phyloP scores from a whole-genome alignment of 2,888 invertebrate genomes.

The Charanyca ferruginea region DNA sequence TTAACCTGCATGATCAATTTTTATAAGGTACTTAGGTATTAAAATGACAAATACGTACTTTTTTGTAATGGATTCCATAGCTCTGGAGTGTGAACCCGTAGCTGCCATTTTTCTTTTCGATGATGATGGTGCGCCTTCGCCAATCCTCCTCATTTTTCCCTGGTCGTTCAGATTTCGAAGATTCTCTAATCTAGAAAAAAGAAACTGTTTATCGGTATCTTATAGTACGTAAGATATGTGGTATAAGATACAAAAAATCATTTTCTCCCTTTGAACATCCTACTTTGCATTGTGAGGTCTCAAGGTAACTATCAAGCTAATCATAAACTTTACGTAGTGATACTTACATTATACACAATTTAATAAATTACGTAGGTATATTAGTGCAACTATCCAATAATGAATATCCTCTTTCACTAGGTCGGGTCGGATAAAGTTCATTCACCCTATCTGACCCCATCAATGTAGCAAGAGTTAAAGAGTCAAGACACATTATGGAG shows the following conservation, averaged over 20 bases:
- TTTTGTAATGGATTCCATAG: conserved; percentile 98
- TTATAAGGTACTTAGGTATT: neutral
- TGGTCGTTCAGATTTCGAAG: conserved; percentile 81
- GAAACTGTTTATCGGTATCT: neutral
- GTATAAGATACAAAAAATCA: too few relatives aligned
- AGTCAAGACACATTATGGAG: neutral
- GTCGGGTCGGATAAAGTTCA: conserved; percentile 21
- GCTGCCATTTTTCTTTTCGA: conserved; percentile 96
- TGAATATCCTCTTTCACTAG: conserved; percentile 1
- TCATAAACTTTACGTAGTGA: conserved; percentile 25
- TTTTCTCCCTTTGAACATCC: too few relatives aligned
- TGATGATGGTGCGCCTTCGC: conserved; percentile 96
- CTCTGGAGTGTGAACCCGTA: conserved; percentile 99
- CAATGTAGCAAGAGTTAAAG: neutral
- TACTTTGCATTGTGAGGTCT: conserved; percentile 3
- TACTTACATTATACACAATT: neutral
- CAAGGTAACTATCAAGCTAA: conserved; percentile 18
- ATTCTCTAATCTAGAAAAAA: conserved; percentile 81
- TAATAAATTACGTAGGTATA: neutral
- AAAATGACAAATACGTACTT: conserved; percentile 76
- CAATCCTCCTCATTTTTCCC: conserved; percentile 94
- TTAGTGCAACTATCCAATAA: neutral
- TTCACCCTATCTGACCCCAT: conserved; percentile 28
- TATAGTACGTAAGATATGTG: neutral
- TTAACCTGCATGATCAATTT: neutral